Evolutionary conservation across 2,113 vertebrate genomes (phyloP).

Genomic region (Rattus norvegicus): DNA sequence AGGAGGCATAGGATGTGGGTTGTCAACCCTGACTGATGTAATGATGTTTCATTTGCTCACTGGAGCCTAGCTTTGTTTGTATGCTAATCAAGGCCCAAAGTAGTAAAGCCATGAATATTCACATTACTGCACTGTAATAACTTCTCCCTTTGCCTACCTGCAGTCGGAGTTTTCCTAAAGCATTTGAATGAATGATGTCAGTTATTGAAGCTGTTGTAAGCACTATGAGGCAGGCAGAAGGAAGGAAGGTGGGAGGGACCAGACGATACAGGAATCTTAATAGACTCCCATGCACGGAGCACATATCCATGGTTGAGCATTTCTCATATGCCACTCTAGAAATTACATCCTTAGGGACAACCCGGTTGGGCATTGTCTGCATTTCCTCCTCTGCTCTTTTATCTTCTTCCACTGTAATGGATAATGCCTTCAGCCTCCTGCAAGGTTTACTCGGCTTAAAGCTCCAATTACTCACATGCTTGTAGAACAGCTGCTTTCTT

Average conservation of each 20-base stretch:
- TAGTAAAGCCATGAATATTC: neutral
- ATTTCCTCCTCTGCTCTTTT: neutral
- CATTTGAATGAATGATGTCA: constrained; percentile 1
- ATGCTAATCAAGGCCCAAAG: neutral
- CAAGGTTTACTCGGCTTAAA: constrained; percentile 45
- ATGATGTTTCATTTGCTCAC: neutral
- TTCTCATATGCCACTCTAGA: constrained; percentile 12
- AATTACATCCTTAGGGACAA: neutral
- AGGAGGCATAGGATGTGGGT: neutral
- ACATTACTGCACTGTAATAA: neutral
- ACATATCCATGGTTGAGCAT: neutral
- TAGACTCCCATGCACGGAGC: neutral
- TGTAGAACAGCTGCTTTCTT: constrained; percentile 29
- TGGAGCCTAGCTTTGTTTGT: neutral
- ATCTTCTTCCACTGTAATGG: neutral
- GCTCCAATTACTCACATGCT: constrained; percentile 8
- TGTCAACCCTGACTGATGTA: neutral
- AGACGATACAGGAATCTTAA: neutral
- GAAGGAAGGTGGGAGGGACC: neutral
- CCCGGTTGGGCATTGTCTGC: constrained; percentile 11
- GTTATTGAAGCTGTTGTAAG: neutral
- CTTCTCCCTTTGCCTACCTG: neutral
- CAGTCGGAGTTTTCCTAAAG: constrained; percentile 40
- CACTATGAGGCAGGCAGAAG: neutral
- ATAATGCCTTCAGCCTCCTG: constrained; percentile 11